These are phyloP conservation scores for Anastatus disparis DNA, from an alignment of 1,140 invertebrate genomes.

Conservation along the genomic window DNA sequence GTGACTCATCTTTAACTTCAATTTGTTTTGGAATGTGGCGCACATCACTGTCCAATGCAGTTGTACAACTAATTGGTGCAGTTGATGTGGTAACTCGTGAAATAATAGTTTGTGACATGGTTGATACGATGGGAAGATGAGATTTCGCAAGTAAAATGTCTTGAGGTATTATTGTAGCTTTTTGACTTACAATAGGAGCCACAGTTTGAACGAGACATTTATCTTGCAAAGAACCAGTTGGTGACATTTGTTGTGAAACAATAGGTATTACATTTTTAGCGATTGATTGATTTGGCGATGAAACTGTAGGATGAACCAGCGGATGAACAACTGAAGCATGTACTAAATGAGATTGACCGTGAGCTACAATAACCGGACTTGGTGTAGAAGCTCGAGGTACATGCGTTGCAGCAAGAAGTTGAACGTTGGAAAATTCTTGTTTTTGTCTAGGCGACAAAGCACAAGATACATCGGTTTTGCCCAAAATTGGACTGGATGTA, in stretches of 20 bases:
- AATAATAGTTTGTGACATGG: conserved; percentile 51
- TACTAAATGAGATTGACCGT: conserved; percentile 54
- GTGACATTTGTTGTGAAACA: conserved; percentile 47
- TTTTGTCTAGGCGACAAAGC: conserved; percentile 57
- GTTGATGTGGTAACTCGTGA: conserved; percentile 45
- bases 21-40: neutral
- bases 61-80: too few species aligned
- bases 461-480: conserved; percentile 48
- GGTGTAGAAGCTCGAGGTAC: conserved; percentile 61
- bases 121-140: conserved; percentile 52
- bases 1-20: neutral
- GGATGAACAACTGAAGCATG: conserved; percentile 55
- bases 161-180: conserved; percentile 37
- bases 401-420: conserved; percentile 57
- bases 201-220: conserved; percentile 14
- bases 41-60: too few species aligned
- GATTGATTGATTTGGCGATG: conserved; percentile 50
- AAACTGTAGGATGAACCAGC: conserved; percentile 43
- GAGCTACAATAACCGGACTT: conserved; percentile 68
- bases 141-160: conserved; percentile 47
- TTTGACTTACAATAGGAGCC: conserved; percentile 13
- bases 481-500: conserved; percentile 53
- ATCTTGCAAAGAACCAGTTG: neutral
- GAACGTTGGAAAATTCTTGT: conserved; percentile 54
- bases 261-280: conserved; percentile 59